Conservation (phyloP, 1,140 invertebrate genomes). For the Orchestia grillus region DNA sequence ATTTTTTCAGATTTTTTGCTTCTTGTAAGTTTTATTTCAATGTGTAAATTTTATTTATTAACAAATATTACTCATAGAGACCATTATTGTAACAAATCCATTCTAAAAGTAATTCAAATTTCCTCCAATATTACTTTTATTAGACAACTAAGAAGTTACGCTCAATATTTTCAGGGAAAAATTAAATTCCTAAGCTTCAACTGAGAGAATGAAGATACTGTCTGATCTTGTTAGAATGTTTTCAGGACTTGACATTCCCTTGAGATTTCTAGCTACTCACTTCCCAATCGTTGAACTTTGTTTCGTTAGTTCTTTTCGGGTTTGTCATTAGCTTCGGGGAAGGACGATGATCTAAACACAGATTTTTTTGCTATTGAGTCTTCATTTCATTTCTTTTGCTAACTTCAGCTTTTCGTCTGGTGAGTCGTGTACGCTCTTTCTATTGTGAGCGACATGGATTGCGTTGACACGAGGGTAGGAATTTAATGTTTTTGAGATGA, state of each 20-base stretch:
- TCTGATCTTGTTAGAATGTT: not conserved
- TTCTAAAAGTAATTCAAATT: not conserved
- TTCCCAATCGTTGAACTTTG: not conserved
- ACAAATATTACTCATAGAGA: not conserved
- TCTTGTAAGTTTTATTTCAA: not conserved
- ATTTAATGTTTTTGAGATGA: no score
- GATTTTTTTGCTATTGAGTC: no score
- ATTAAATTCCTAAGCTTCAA: not conserved
- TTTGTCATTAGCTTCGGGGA: not conserved
- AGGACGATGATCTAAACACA: not conserved
- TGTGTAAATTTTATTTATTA: not conserved
- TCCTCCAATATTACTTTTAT: not conserved
- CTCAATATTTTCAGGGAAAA: not conserved
- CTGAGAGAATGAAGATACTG: not conserved
- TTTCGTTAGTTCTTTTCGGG: not conserved
- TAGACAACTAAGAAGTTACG: not conserved
- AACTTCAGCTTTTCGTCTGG: no score
- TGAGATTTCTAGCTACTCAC: not conserved
- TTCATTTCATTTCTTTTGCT: not conserved
- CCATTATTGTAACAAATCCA: not conserved
- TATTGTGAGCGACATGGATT: no score
- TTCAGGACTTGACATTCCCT: no score
- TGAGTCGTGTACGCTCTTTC: no score
- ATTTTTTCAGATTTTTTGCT: not conserved
- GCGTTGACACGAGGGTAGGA: no score